These are phyloP conservation scores for Anolis carolinensis DNA, from an alignment of 2,113 vertebrate species.

Conservation along the genomic window DNA sequence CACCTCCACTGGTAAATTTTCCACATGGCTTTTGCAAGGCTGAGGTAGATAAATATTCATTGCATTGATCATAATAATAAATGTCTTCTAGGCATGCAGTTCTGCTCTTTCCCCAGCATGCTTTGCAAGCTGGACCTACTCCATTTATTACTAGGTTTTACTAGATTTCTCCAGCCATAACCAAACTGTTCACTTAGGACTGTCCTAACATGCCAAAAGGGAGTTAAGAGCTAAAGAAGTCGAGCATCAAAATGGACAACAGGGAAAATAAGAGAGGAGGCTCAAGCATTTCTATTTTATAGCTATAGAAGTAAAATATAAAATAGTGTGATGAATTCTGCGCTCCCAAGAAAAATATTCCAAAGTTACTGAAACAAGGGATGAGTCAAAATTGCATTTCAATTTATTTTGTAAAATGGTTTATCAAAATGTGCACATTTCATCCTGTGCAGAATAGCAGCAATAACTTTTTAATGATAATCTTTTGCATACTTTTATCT, in stretches of 20 bases:
- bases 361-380: background rate
- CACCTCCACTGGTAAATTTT: background rate
- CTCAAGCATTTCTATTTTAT: background rate
- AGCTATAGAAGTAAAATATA: background rate
- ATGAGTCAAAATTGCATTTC: too few relatives aligned
- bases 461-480: too few relatives aligned
- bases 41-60: slow-evolving; percentile 25
- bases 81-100: background rate
- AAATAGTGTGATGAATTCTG: background rate
- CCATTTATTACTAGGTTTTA: background rate
- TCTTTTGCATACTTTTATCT: too few relatives aligned
- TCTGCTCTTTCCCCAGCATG: background rate
- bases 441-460: too few relatives aligned
- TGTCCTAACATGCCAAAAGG: background rate
- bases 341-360: background rate
- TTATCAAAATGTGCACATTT: too few relatives aligned
- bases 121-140: background rate
- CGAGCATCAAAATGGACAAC: background rate
- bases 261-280: background rate
- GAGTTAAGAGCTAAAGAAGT: background rate
- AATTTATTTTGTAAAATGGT: too few relatives aligned
- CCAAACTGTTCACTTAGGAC: background rate
- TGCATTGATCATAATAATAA: slow-evolving; percentile 3
- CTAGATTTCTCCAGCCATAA: too few relatives aligned
- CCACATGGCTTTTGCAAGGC: background rate